These are phyloP conservation scores for Musca domestica DNA, from an alignment of 1,140 invertebrate genomes.

Conservation along the genomic window DNA sequence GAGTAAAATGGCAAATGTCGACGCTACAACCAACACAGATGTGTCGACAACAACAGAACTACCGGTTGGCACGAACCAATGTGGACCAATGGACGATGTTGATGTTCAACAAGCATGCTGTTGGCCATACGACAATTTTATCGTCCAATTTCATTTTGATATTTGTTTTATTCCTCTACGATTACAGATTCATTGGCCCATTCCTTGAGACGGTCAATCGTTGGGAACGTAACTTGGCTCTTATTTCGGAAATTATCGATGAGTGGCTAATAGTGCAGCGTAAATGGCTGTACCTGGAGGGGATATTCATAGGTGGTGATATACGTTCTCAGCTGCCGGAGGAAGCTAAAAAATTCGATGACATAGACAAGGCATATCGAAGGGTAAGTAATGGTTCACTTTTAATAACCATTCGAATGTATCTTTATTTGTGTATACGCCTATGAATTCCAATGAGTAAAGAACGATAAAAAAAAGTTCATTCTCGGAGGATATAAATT, in stretches of 20 bases:
- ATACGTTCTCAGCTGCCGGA: conserved; percentile 81
- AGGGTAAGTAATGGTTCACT: conserved; percentile 59
- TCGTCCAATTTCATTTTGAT: not conserved
- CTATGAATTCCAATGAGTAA: too few species aligned
- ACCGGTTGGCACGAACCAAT: not conserved
- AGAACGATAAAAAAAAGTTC: too few species aligned
- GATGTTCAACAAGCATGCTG: not conserved
- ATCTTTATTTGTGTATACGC: conserved; percentile 3
- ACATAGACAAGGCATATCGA: conserved; percentile 77
- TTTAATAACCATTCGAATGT: too few species aligned
- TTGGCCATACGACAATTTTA: not conserved
- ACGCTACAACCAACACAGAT: not conserved
- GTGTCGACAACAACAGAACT: not conserved
- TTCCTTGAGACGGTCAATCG: conserved; percentile 76
- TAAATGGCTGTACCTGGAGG: conserved; percentile 89
- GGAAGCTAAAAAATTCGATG: conserved; percentile 85
- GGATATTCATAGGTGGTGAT: conserved; percentile 85
- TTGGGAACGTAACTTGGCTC: conserved; percentile 79
- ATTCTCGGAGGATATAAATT: too few species aligned
- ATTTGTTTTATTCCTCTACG: conserved; percentile 3
- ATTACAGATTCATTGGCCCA: conserved; percentile 75
- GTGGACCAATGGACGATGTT: not conserved
- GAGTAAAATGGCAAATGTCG: conserved; percentile 39
- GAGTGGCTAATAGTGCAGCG: conserved; percentile 80
- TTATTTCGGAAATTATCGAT: conserved; percentile 81